Evolutionary conservation across 2,113 vertebrate species (phyloP), one percentile per base, ranked within the genome.

Genomic region (Podarcis muralis): DNA sequence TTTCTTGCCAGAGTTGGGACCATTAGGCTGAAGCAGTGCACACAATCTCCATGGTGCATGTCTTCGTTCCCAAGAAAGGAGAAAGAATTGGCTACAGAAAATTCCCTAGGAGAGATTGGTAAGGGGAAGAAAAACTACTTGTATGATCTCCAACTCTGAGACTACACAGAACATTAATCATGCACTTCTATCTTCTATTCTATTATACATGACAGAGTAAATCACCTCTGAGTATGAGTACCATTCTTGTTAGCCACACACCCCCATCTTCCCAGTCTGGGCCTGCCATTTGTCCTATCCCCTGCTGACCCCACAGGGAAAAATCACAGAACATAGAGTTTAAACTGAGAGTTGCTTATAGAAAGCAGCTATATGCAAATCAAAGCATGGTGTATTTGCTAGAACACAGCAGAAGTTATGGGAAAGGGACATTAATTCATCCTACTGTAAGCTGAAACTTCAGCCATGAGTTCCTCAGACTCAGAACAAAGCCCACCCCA

Each of bases 1-100:
- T 59, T 83, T 76, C 59, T 83, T 88, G 59, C 37, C 81, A 83
- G 87, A 68, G 40, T 48, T 68, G 72, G 81, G 72, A 83, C 72
- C 81, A 88, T 83, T 88, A 83, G 59, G 1, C 16, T 32, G 72
- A 83, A 83, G 40, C 72, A 27, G 3, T 57, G 40, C 43, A 68
- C 74, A 69, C 16, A 48, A 18, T 77, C 81, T 68, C 71, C n/a
- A 35, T 3, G 4, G 71, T 66, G 18, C 16, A 32, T 11, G 72
- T 77, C 40, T 48, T 75, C 16, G 25, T 15, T 81, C 62, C 59
- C 76, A 78, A 77, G 3, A 40, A 68, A 2, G 59, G 59, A 37
- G 48, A 40, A 23, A 68, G 35, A 82, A 82, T 25, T 35, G 15
- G 20, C 40, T 57, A 25, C 53, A 76, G 71, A 77, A 35, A 40